phyloP scores from a whole-genome alignment of 2,797 vertebrate genomes.

The Coreius guichenoti region DNA sequence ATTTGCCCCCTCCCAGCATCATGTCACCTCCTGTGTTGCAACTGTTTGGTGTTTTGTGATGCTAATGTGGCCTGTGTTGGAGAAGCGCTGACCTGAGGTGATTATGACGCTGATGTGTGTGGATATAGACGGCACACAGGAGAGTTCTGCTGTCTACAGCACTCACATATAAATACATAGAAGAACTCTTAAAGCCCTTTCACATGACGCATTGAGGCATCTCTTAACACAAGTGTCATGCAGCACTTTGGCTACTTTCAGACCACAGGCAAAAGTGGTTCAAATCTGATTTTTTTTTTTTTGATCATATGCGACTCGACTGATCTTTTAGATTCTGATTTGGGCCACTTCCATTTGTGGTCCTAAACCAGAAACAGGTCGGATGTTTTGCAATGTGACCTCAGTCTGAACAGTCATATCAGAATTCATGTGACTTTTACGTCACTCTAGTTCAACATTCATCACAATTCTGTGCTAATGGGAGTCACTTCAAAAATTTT shows the following conservation, averaged over 20 bases:
- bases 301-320: no score
- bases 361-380: background rate
- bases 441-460: no score
- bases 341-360: background rate
- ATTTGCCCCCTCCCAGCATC: slow-evolving; percentile 7
- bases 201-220: background rate
- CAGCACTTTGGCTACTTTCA: background rate
- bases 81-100: slow-evolving; percentile 71
- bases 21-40: slow-evolving; percentile 17
- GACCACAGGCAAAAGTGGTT: background rate
- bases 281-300: background rate
- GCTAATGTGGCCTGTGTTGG: slow-evolving; percentile 75
- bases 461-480: no score
- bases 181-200: background rate
- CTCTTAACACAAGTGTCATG: background rate
- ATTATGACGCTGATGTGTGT: slow-evolving; percentile 64
- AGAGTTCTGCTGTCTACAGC: slow-evolving; percentile 21
- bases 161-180: background rate
- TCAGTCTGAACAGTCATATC: no score
- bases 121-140: slow-evolving; percentile 7
- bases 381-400: no score
- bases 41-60: slow-evolving; percentile 72
- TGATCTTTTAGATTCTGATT: background rate
- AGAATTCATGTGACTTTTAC: no score
- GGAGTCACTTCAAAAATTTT: no score